A percentile compares a stretch with the other conserved stretches of the same genome.
Evolutionary conservation across 2,888 invertebrate species (phyloP).

Genomic region (Euplexia lucipara): DNA sequence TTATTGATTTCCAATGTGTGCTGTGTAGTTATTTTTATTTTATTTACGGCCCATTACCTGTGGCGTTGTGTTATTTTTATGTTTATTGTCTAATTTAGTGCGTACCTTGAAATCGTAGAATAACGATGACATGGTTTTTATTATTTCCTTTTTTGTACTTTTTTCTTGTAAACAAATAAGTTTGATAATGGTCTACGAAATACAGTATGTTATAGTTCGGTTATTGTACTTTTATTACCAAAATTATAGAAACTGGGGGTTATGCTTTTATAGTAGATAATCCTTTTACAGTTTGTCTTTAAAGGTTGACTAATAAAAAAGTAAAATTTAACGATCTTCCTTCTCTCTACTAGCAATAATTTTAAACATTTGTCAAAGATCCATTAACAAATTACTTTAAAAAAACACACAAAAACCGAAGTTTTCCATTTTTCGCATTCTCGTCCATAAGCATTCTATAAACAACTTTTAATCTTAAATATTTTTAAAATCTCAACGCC

Average conservation of each 20-base stretch:
- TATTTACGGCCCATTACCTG: conserved; percentile 66
- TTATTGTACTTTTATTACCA: conserved; percentile 7
- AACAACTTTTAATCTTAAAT: conserved; percentile 62
- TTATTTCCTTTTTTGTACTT: conserved; percentile 53
- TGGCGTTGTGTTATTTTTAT: conserved; percentile 64
- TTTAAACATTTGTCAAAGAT: neutral
- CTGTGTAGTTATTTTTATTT: conserved; percentile 64
- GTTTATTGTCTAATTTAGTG: conserved; percentile 59
- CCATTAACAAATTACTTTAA: conserved; percentile 16
- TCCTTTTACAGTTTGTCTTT: neutral
- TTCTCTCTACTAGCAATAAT: neutral
- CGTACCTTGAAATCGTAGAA: conserved; percentile 56
- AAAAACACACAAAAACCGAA: conserved; percentile 1
- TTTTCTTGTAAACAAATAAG: conserved; percentile 55
- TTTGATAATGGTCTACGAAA: conserved; percentile 14
- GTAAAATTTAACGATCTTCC: neutral
- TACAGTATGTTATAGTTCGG: neutral
- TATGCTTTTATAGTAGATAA: neutral
- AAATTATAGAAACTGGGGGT: neutral
- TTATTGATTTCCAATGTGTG: conserved; percentile 69
- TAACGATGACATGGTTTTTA: conserved; percentile 58
- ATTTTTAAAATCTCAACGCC: conserved; percentile 77
- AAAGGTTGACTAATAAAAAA: neutral
- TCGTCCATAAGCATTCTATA: conserved; percentile 43
- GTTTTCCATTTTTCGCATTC: conserved; percentile 24